A percentile compares a stretch with the other conserved stretches of the same genome.
Evolutionary conservation across 2,113 vertebrate species (phyloP).

Genomic region (Ceyx margarethae): DNA sequence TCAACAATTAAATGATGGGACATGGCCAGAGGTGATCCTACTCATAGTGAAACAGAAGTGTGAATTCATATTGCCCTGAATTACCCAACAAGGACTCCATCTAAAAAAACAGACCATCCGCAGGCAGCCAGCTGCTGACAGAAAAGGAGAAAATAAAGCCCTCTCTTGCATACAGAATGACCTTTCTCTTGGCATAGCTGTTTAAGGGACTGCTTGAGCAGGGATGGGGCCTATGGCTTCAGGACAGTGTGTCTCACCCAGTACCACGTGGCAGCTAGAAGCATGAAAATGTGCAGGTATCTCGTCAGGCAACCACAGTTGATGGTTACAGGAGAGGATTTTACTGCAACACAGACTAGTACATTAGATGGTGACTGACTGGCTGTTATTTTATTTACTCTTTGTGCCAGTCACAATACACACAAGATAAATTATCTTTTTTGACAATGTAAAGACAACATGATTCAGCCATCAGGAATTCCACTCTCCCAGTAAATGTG

Average conservation of each 20-base stretch:
- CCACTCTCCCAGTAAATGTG: not conserved
- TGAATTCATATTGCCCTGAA: not conserved
- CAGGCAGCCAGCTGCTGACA: not conserved
- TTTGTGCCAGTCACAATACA: not conserved
- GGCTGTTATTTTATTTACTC: not conserved
- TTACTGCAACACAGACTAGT: not conserved
- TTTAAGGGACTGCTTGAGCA: not conserved
- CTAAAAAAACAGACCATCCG: not conserved
- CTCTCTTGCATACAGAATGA: rapidly evolving
- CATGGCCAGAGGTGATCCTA: not conserved
- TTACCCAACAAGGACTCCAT: not conserved
- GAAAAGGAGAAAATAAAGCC: not conserved
- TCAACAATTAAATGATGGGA: not conserved
- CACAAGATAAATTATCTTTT: not conserved
- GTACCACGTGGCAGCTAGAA: rapidly evolving
- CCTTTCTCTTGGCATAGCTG: not conserved
- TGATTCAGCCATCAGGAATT: not conserved
- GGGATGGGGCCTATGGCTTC: not conserved
- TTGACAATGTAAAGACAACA: not conserved
- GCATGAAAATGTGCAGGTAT: rapidly evolving
- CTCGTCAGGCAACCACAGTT: not conserved
- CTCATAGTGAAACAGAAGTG: not conserved
- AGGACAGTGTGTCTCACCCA: not conserved
- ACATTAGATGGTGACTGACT: not conserved
- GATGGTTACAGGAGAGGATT: not conserved